These are phyloP conservation scores for Daktulosphaira vitifoliae DNA, from an alignment of 1,140 invertebrate species.

Conservation along the genomic window DNA sequence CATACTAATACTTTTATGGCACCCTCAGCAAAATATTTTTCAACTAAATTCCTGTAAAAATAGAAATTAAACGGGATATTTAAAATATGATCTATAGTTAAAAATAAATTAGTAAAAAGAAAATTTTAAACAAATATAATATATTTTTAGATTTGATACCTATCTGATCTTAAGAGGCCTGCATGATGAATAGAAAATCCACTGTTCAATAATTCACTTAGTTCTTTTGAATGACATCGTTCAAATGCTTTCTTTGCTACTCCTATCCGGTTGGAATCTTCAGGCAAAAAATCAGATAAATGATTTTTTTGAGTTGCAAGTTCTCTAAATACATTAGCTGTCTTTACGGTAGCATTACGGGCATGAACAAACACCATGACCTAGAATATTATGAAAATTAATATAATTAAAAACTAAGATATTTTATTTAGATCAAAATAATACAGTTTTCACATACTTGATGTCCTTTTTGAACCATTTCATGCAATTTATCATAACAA, in stretches of 20 bases:
- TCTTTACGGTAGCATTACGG: slow-evolving; percentile 85
- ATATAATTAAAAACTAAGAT: not conserved
- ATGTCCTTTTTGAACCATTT: slow-evolving; percentile 79
- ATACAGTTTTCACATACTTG: slow-evolving; percentile 53
- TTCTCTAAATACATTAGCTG: slow-evolving; percentile 70
- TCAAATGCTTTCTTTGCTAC: slow-evolving; percentile 55
- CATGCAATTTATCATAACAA: slow-evolving; percentile 86
- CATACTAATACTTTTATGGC: slow-evolving; percentile 89
- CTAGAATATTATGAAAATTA: slow-evolving; percentile 42
- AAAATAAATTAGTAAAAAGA: not conserved
- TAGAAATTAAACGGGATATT: not conserved
- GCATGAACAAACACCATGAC: slow-evolving; percentile 99
- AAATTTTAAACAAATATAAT: not conserved
- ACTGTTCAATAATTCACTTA: slow-evolving; percentile 71
- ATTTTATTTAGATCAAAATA: not conserved
- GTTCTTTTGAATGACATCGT: slow-evolving; percentile 64
- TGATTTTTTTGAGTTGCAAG: slow-evolving; percentile 64
- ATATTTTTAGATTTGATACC: slow-evolving; percentile 45
- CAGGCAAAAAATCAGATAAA: slow-evolving; percentile 58
- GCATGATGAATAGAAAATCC: slow-evolving; percentile 97
- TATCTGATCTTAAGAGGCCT: slow-evolving; percentile 78
- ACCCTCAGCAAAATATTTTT: slow-evolving; percentile 82
- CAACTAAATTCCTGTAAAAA: slow-evolving; percentile 62
- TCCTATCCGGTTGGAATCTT: slow-evolving; percentile 51
- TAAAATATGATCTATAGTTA: not conserved